Evolutionary conservation across 2,888 invertebrate genomes (phyloP).

Genomic region (Melipona beecheii): DNA sequence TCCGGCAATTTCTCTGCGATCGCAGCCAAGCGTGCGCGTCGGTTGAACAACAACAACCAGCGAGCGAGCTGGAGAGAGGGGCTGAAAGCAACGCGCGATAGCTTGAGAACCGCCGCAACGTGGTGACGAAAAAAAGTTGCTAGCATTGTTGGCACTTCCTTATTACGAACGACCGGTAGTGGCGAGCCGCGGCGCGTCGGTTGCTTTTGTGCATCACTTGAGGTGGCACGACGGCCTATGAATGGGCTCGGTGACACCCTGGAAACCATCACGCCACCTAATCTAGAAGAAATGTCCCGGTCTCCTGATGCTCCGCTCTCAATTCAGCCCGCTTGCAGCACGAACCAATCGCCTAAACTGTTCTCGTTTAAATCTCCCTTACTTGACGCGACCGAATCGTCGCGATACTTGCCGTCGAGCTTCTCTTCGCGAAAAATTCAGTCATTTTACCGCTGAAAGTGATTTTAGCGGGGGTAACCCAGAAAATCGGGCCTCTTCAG

Average conservation of each 20-base stretch:
- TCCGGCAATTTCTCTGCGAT: constrained; percentile 43
- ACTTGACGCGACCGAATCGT: not conserved
- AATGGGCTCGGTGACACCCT: constrained; percentile 70
- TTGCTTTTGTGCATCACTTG: constrained; percentile 78
- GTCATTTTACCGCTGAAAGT: too few species aligned
- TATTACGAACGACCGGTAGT: constrained; percentile 76
- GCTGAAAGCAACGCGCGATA: not conserved
- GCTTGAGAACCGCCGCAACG: constrained; percentile 54
- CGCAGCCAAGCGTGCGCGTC: not conserved
- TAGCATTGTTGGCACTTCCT: constrained; percentile 73
- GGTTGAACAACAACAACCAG: not conserved
- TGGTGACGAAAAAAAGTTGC: constrained; percentile 58
- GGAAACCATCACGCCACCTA: constrained; percentile 64
- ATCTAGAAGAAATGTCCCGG: constrained; percentile 57
- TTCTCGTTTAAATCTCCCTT: constrained; percentile 23
- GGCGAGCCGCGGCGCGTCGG: constrained; percentile 63
- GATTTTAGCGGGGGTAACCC: too few species aligned
- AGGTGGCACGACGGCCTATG: constrained; percentile 71
- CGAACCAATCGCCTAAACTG: constrained; percentile 47
- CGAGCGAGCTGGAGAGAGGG: not conserved
- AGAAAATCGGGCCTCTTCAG: too few species aligned
- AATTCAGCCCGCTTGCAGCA: constrained; percentile 42
- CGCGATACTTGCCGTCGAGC: not conserved
- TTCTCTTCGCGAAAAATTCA: too few species aligned
- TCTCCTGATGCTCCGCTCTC: constrained; percentile 41